Evolutionary conservation across 2,797 vertebrate species (phyloP).

Genomic region (Darevskia mixta): DNA sequence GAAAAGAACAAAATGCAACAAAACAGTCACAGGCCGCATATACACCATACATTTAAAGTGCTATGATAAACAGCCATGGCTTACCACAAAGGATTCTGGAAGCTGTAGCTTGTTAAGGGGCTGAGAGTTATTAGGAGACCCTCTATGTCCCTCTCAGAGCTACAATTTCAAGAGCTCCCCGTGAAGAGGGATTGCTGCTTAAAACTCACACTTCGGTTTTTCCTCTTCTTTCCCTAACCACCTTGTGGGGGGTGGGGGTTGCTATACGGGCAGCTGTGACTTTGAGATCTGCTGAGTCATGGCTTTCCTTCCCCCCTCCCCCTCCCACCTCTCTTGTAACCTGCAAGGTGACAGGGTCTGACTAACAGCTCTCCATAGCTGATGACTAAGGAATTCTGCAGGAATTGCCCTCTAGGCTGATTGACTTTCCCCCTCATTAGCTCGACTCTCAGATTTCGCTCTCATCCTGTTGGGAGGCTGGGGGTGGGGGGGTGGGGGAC

Average conservation of each 20-base stretch:
- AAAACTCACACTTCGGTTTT: too few relatives aligned
- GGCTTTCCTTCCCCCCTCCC: background rate
- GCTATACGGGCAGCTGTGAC: slow-evolving; percentile 8
- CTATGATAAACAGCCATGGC: too few relatives aligned
- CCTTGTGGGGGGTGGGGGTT: accelerated
- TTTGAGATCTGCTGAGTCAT: slow-evolving; percentile 26
- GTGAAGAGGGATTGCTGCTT: too few relatives aligned
- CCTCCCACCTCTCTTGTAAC: background rate
- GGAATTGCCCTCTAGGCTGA: background rate
- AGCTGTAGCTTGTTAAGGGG: too few relatives aligned
- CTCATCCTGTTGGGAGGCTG: background rate
- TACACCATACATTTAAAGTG: too few relatives aligned
- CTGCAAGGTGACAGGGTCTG: background rate
- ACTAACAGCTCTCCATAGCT: background rate
- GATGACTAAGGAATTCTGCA: accelerated
- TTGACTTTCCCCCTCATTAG: accelerated
- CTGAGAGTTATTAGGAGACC: too few relatives aligned
- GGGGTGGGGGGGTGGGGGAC: background rate
- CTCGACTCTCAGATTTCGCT: background rate
- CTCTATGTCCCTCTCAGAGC: too few relatives aligned
- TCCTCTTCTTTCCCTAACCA: too few relatives aligned
- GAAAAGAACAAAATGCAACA: too few relatives aligned
- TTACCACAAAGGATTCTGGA: too few relatives aligned
- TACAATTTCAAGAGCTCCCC: too few relatives aligned
- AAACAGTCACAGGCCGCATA: too few relatives aligned